Evolutionary conservation across 2,113 vertebrate genomes (phyloP).

Genomic region (Campylomormyrus numenius): DNA sequence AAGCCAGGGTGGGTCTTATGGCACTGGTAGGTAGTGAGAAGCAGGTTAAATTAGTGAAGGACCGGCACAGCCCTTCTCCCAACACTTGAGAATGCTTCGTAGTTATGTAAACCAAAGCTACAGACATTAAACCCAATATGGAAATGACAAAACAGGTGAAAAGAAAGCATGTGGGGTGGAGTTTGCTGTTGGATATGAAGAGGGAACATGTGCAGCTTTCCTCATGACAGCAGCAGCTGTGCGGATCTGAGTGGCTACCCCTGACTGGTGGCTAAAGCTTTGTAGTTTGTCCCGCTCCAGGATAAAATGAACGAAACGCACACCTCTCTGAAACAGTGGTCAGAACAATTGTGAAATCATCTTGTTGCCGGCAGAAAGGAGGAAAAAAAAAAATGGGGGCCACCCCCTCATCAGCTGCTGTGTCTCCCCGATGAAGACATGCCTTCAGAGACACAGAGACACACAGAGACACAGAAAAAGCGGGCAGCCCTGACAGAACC

Average conservation of each 20-base stretch:
- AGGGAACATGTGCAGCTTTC: not conserved
- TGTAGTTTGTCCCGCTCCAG: not conserved
- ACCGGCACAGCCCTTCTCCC: not conserved
- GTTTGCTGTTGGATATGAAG: not conserved
- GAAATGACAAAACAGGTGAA: not conserved
- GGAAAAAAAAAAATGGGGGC: not conserved
- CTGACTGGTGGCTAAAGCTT: not conserved
- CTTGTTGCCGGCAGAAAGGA: not conserved
- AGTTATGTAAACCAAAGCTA: not conserved
- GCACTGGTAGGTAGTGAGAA: not conserved
- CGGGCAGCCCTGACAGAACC: not conserved
- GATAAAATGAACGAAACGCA: not conserved
- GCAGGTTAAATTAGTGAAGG: not conserved
- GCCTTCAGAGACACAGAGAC: not conserved
- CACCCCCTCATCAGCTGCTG: not conserved
- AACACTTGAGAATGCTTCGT: not conserved
- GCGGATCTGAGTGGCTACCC: not conserved
- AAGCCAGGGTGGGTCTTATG: not conserved
- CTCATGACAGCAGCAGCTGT: not conserved
- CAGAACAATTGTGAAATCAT: not conserved
- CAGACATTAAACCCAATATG: not conserved
- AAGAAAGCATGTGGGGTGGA: not conserved
- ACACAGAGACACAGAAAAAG: not conserved
- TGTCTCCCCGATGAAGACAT: not conserved
- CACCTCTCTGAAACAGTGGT: not conserved